Evolutionary conservation across 2,888 invertebrate genomes (phyloP).

Genomic region (Strigamia transsilvanica): DNA sequence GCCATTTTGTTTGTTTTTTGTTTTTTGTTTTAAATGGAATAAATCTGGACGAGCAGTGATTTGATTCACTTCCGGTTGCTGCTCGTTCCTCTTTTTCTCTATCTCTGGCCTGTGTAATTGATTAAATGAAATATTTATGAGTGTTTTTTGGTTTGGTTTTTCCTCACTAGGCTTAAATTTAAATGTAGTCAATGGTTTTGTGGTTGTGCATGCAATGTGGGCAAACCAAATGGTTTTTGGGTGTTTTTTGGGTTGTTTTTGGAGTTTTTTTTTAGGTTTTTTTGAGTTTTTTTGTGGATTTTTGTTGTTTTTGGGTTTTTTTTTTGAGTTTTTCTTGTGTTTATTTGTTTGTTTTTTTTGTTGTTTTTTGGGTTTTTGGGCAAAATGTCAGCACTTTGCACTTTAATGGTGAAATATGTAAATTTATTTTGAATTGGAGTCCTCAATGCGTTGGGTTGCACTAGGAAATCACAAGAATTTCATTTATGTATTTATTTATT

Average conservation of each 20-base stretch:
- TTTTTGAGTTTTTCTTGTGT: too few species aligned
- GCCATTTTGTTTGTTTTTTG: constrained; percentile 1
- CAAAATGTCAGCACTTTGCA: background rate
- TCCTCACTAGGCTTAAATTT: background rate
- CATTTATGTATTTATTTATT: background rate
- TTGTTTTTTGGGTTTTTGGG: too few species aligned
- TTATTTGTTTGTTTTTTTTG: too few species aligned
- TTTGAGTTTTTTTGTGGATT: too few species aligned
- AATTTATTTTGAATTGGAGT: background rate
- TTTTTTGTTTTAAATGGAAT: background rate
- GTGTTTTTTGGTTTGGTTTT: background rate
- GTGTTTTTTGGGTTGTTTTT: too few species aligned
- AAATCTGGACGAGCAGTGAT: background rate
- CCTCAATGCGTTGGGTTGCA: background rate
- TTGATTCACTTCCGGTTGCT: background rate
- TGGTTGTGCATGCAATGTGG: too few species aligned
- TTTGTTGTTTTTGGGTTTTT: too few species aligned
- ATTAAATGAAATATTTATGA: background rate
- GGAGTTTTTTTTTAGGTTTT: too few species aligned
- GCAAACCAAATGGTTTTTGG: too few species aligned
- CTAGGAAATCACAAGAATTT: background rate
- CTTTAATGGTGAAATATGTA: background rate
- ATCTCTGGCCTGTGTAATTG: background rate
- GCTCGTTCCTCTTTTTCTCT: too few species aligned
- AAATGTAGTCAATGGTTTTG: too few species aligned